Conservation (phyloP, 2,797 vertebrate genomes). For the Myoxocephalus aenaeus region DNA sequence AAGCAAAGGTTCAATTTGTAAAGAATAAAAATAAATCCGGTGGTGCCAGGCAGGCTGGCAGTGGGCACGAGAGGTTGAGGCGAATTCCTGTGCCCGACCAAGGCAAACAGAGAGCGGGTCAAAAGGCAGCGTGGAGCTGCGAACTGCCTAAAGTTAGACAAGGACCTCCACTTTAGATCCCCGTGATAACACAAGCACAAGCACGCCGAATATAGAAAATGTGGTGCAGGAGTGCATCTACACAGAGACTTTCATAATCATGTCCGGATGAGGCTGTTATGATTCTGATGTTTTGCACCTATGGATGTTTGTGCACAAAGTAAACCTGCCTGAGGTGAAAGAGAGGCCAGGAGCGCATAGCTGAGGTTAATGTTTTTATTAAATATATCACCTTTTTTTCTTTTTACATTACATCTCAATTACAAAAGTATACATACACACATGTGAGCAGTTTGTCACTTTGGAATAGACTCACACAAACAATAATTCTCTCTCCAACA, state of each 20-base stretch:
- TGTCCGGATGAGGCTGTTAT: slow-evolving; percentile 36
- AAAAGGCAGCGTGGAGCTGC: slow-evolving; percentile 76
- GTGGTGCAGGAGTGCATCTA: slow-evolving; percentile 47
- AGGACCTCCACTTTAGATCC: slow-evolving; percentile 74
- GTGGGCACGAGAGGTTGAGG: slow-evolving; percentile 73
- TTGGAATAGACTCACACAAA: slow-evolving; percentile 77
- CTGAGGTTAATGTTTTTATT: slow-evolving; percentile 83
- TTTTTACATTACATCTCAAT: slow-evolving; percentile 78
- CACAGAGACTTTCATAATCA: slow-evolving; percentile 53
- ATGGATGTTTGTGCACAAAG: slow-evolving; percentile 30
- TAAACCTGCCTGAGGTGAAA: slow-evolving; percentile 28
- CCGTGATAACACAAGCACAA: slow-evolving; percentile 77
- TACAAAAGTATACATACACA: slow-evolving; percentile 81
- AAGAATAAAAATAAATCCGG: slow-evolving; percentile 80
- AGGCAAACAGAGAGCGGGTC: slow-evolving; percentile 84
- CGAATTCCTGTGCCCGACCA: slow-evolving; percentile 78
- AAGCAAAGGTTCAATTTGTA: slow-evolving; percentile 79
- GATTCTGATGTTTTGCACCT: slow-evolving; percentile 38
- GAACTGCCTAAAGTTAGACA: slow-evolving; percentile 79
- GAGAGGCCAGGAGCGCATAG: slow-evolving; percentile 30
- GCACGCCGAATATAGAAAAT: slow-evolving; percentile 58
- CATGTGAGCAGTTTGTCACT: slow-evolving; percentile 78
- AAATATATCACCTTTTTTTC: slow-evolving; percentile 80
- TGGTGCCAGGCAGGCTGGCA: slow-evolving; percentile 84
- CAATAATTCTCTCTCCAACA: slow-evolving; percentile 73